These are phyloP conservation scores for Pangasius mekongensis DNA, from an alignment of 2,797 vertebrate genomes.

Conservation along the genomic window DNA sequence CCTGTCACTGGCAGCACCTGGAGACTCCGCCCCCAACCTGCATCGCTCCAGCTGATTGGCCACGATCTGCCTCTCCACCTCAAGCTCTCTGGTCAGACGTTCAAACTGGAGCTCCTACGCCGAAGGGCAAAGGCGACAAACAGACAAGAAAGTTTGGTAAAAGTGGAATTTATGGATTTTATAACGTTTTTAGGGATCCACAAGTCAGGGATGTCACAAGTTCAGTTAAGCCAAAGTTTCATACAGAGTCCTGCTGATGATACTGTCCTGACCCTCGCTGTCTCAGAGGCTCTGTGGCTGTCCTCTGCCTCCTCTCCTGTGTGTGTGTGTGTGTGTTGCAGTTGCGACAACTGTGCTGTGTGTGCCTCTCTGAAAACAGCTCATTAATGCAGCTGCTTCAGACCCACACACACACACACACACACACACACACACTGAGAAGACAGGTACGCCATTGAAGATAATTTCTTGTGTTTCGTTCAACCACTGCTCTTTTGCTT, in stretches of 20 bases:
- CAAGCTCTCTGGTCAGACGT: conserved; percentile 95
- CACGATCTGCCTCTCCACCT: conserved; percentile 97
- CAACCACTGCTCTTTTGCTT: neutral
- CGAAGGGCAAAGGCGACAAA: neutral
- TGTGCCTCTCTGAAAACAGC: conserved; percentile 39
- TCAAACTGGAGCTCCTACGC: conserved; percentile 95
- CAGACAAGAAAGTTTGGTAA: neutral
- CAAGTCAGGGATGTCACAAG: no score
- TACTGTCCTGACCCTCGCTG: conserved; percentile 25
- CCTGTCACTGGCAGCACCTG: conserved; percentile 98
- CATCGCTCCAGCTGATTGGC: conserved; percentile 98
- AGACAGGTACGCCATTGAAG: conserved; percentile 7
- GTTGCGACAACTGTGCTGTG: conserved; percentile 44
- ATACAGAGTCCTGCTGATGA: neutral
- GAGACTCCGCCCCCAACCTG: conserved; percentile 96
- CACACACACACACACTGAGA: conserved; percentile 25
- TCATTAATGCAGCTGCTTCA: conserved; percentile 53
- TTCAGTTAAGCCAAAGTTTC: neutral
- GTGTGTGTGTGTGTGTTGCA: conserved; percentile 15
- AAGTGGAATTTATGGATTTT: neutral
- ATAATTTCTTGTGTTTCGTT: conserved; percentile 17
- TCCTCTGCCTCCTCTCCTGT: neutral
- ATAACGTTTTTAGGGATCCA: neutral
- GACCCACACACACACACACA: conserved; percentile 7
- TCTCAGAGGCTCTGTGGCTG: conserved; percentile 15